Percentiles rank a stretch among this genome's conserved stretches.
Evolutionary conservation across 2,888 invertebrate species (phyloP).

Genomic region (Brenthis ino): DNA sequence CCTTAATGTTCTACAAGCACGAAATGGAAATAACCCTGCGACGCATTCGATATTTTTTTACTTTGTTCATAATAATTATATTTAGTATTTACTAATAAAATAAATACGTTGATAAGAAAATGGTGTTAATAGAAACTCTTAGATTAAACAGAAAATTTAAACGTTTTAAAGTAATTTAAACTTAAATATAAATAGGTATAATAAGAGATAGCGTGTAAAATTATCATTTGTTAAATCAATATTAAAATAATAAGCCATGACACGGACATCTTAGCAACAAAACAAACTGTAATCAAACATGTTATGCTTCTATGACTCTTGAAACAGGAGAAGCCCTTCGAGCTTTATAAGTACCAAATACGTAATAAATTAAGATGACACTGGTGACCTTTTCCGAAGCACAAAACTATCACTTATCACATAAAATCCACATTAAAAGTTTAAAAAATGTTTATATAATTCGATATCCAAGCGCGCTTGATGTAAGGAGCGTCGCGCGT

Average conservation of each 20-base stretch:
- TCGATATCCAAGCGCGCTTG: conserved; percentile 55
- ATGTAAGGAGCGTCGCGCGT: conserved; percentile 50
- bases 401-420: conserved; percentile 58
- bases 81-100: conserved; percentile 2
- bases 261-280: conserved; percentile 76
- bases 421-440: conserved; percentile 54
- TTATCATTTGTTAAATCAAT: conserved; percentile 13
- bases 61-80: background rate
- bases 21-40: conserved; percentile 21
- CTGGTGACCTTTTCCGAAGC: conserved; percentile 46
- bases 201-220: no score
- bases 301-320: conserved; percentile 68
- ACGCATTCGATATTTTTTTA: conserved; percentile 6
- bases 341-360: conserved; percentile 59
- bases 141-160: background rate
- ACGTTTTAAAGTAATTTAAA: no score
- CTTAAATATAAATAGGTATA: no score
- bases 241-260: conserved; percentile 45
- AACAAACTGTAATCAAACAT: conserved; percentile 75
- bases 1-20: conserved; percentile 39
- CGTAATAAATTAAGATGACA: conserved; percentile 54
- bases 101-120: conserved; percentile 13
- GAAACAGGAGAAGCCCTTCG: conserved; percentile 53
- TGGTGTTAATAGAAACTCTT: background rate
- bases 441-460: conserved; percentile 58